Percentiles rank a stretch among this genome's conserved stretches.
Conservation (phyloP, 2,797 vertebrate species). For the Buceros bicornis region DNA sequence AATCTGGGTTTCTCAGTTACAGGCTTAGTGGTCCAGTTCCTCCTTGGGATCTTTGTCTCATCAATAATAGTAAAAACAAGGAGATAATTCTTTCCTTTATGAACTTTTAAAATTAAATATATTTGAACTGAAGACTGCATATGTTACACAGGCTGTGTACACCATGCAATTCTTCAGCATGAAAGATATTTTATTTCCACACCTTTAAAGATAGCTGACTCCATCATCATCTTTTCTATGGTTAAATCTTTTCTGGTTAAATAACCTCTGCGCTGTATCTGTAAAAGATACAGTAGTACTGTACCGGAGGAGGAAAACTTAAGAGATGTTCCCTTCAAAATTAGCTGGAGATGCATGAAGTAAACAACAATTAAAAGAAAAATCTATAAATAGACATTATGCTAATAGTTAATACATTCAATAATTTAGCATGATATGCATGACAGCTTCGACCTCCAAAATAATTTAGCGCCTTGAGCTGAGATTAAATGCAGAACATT, state of each 20-base stretch:
- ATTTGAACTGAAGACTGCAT: background rate
- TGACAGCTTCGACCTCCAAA: conserved; percentile 81
- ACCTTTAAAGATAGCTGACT: background rate
- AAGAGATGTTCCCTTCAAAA: conserved; percentile 54
- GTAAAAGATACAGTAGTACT: background rate
- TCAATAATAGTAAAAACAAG: background rate
- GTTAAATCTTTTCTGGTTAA: background rate
- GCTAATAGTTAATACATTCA: conserved; percentile 80
- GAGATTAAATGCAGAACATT: conserved; percentile 85
- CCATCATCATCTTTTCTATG: background rate
- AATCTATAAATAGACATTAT: conserved; percentile 75
- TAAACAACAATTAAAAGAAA: conserved; percentile 66
- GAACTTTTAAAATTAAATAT: background rate
- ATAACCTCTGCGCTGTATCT: background rate
- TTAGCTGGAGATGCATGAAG: conserved; percentile 65
- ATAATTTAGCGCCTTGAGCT: conserved; percentile 82
- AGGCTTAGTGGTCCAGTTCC: background rate
- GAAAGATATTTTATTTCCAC: background rate
- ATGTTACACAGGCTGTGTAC: background rate
- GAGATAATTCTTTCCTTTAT: background rate
- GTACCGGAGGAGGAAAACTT: background rate
- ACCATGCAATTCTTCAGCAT: background rate
- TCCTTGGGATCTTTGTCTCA: background rate
- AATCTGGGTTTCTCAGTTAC: background rate
- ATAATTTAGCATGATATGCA: conserved; percentile 81